A percentile compares a stretch with the other conserved stretches of the same genome.
Evolutionary conservation across 2,113 vertebrate genomes (phyloP).

Genomic region (Microtus ochrogaster): DNA sequence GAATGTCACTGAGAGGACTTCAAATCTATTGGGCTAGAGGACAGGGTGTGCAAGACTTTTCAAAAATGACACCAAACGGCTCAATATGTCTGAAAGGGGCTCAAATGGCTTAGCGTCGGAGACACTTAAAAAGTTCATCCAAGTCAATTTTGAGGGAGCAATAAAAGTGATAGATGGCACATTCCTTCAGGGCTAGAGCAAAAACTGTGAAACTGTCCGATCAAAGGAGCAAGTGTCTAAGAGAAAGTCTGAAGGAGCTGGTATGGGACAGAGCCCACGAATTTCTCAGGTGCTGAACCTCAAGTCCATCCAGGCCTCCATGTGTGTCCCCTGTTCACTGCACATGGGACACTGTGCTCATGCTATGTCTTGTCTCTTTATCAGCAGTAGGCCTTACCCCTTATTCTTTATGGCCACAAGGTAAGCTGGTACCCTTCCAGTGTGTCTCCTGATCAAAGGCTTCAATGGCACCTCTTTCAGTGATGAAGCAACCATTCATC

Average conservation of each 20-base stretch:
- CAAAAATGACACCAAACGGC: not conserved
- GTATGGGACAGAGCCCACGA: accelerated
- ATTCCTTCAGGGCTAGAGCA: not conserved
- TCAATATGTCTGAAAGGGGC: not conserved
- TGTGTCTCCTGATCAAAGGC: not conserved
- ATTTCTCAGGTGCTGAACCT: too few species aligned
- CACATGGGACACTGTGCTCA: too few species aligned
- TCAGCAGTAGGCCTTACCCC: not conserved
- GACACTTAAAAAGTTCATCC: not conserved
- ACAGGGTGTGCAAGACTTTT: not conserved
- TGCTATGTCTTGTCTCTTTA: not conserved
- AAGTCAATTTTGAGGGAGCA: not conserved
- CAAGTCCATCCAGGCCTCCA: not conserved
- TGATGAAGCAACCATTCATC: not conserved
- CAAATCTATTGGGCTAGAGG: too few species aligned
- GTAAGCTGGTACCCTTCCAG: not conserved
- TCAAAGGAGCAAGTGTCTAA: too few species aligned
- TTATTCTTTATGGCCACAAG: not conserved
- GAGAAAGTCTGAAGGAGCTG: too few species aligned
- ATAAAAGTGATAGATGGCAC: not conserved
- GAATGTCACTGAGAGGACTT: not conserved
- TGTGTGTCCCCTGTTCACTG: not conserved
- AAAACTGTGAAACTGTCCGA: not conserved
- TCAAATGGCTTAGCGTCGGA: not conserved
- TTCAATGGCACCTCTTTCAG: not conserved